These are phyloP conservation scores for Hypanus sabinus DNA, from an alignment of 2,113 vertebrate species.

Conservation along the genomic window DNA sequence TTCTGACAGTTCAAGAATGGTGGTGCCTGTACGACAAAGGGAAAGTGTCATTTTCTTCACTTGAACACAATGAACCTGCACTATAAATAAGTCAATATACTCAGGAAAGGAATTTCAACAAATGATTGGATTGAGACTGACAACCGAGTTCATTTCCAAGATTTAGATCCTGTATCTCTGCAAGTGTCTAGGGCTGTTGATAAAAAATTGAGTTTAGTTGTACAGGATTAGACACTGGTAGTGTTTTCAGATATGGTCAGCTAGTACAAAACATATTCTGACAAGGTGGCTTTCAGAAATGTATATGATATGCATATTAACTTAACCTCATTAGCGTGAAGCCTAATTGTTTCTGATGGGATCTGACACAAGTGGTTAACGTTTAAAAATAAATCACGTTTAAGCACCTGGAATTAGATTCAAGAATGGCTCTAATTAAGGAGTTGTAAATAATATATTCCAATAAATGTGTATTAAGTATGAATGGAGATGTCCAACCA, in stretches of 20 bases:
- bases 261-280: background rate
- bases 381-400: background rate
- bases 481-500: background rate
- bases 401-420: background rate
- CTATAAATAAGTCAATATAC: constrained; percentile 18
- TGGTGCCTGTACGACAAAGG: background rate
- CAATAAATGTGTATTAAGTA: background rate
- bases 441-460: background rate
- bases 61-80: background rate
- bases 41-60: constrained; percentile 19
- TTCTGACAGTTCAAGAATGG: constrained; percentile 17
- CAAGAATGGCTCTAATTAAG: background rate
- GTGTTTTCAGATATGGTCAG: background rate
- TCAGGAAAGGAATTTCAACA: background rate
- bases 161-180: background rate
- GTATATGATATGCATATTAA: background rate
- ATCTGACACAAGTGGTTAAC: background rate
- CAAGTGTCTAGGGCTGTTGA: background rate
- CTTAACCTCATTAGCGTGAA: background rate
- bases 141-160: background rate
- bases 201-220: background rate
- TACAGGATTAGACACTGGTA: background rate
- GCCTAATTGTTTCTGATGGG: background rate
- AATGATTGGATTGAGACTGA: constrained; percentile 15
- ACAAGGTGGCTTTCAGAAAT: background rate